These are phyloP conservation scores for Saccostrea glomerata DNA, from an alignment of 1,140 invertebrate genomes.

Conservation along the genomic window DNA sequence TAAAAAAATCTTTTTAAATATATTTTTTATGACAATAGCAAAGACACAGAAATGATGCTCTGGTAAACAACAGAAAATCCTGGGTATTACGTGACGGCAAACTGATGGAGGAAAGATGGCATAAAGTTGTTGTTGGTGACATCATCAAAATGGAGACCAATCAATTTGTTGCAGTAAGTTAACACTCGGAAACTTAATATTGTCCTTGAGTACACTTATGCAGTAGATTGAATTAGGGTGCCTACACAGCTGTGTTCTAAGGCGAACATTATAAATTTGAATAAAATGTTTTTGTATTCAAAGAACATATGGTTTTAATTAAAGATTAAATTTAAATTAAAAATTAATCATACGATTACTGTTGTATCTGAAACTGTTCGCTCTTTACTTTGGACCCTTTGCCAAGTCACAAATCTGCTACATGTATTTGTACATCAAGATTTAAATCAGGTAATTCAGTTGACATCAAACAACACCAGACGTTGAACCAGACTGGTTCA, in stretches of 20 bases:
- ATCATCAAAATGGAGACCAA: constrained; percentile 89
- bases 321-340: too few relatives aligned
- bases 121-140: constrained; percentile 92
- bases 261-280: too few relatives aligned
- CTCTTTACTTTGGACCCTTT: too few relatives aligned
- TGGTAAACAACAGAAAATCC: constrained; percentile 77
- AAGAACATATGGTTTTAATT: too few relatives aligned
- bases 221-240: too few relatives aligned
- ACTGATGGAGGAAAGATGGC: constrained; percentile 93
- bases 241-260: too few relatives aligned
- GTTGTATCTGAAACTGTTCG: too few relatives aligned
- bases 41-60: constrained; percentile 77
- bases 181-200: background rate
- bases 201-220: background rate
- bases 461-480: background rate
- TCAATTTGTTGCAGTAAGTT: constrained; percentile 78
- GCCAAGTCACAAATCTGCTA: too few relatives aligned
- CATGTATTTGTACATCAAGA: too few relatives aligned
- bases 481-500: background rate
- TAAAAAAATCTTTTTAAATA: background rate
- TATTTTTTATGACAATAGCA: constrained; percentile 63
- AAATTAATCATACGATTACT: too few relatives aligned
- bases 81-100: constrained; percentile 83
- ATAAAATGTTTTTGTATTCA: too few relatives aligned
- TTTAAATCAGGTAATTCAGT: too few relatives aligned